Evolutionary conservation across 2,113 vertebrate species (phyloP).

Genomic region (Arizona elegans): DNA sequence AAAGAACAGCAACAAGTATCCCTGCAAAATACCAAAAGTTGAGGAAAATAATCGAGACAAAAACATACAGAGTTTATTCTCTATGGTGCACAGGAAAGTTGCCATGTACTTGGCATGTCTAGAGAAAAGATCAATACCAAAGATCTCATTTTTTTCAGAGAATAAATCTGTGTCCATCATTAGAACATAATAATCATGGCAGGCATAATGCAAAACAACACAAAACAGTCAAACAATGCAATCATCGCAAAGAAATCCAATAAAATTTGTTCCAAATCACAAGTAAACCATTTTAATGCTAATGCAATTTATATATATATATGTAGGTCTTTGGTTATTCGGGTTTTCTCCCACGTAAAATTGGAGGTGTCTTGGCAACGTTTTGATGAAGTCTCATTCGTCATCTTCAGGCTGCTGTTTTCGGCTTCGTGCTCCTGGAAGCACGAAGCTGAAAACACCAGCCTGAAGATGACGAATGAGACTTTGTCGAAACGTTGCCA

Average conservation of each 20-base stretch:
- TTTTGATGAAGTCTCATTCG: too few species aligned
- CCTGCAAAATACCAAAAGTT: not conserved
- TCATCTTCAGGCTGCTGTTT: too few species aligned
- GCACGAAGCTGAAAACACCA: too few species aligned
- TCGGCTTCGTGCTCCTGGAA: too few species aligned
- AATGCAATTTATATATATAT: too few species aligned
- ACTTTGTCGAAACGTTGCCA: too few species aligned
- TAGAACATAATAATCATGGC: not conserved
- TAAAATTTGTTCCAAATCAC: not conserved
- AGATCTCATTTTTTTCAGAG: not conserved
- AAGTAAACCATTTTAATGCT: not conserved
- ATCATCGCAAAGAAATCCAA: not conserved
- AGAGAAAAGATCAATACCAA: not conserved
- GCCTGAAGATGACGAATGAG: too few species aligned
- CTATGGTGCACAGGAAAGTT: not conserved
- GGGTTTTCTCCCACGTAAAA: too few species aligned
- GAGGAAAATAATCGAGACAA: not conserved
- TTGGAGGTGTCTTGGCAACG: too few species aligned
- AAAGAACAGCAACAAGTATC: not conserved
- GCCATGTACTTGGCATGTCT: not conserved
- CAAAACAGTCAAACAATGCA: not conserved
- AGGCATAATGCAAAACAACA: not conserved
- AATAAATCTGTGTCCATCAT: not conserved
- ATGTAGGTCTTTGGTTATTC: too few species aligned
- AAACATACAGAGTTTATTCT: not conserved